Evolutionary conservation across 2,888 invertebrate genomes (phyloP), one percentile per base, ranked within the genome.

Genomic region (Masnerella sp.): DNA sequence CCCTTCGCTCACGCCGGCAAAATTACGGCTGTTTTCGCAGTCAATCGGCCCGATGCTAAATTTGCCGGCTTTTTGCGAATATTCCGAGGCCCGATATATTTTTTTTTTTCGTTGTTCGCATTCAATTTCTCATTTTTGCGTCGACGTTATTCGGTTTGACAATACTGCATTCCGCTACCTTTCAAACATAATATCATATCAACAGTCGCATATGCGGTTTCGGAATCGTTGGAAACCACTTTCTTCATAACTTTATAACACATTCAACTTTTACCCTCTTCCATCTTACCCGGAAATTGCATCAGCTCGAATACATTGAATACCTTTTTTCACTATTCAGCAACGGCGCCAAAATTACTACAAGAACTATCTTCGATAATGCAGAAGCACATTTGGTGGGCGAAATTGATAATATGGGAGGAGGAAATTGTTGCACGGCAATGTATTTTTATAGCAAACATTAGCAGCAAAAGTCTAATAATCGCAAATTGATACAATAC

Each of bases 191-290:
- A 56, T 67, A 73, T 65, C 38, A 34, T 52, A 71, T 62, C 61
- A 61, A 51, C 61, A 54, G 64, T 38, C 45, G 17, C 67, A 61
- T 49, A 67, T 43, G 61, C 17, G 40, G 42, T 61, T 45, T 38
- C n/a, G 25, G 25, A 72, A 65, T 72, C 54, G 59, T 32, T 61
- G 49, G 40, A 54, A 72, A 61, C 54, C 67, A 65, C 56, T 65
- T 72, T 72, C 54, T 54, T 67, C 67, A 36, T 59, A 64, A 64
- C 64, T 58, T 64, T 64, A 51, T 52, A 68, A 52, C 59, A 38
- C 52, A 59, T 68, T 51, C 59, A 30, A 12, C 18, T 38, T 59
- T 58, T 45, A 54, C 49, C 56, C 32, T 51, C 17, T 42, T 62
- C 49, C 70, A 43, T 70, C 64, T 49, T 70, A 36, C 43, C 9